Evolutionary conservation across 2,113 vertebrate genomes (phyloP).

Genomic region (Myiopsitta monachus): DNA sequence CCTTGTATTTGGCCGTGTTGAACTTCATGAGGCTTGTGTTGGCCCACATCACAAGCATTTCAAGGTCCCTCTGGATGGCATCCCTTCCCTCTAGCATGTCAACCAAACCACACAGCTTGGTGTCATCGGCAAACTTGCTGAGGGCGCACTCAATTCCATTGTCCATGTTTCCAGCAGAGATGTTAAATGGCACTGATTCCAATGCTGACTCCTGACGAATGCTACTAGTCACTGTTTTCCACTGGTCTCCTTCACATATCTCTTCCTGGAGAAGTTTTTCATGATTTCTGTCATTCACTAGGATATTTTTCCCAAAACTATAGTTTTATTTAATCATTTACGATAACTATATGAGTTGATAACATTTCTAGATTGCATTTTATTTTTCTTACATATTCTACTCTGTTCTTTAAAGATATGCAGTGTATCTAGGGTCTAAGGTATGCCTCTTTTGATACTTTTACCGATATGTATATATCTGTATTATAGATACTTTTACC

Average conservation of each 20-base stretch:
- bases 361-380: background rate
- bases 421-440: background rate
- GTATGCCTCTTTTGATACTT: background rate
- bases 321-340: background rate
- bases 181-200: background rate
- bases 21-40: background rate
- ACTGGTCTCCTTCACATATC: background rate
- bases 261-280: background rate
- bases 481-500: background rate
- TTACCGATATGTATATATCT: background rate
- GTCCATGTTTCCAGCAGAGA: background rate
- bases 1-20: background rate
- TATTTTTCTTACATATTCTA: background rate
- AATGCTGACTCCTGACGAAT: background rate
- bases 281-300: background rate
- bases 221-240: background rate
- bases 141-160: background rate
- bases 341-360: background rate
- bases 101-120: background rate
- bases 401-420: background rate
- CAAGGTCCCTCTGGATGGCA: background rate
- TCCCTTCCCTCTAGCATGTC: background rate
- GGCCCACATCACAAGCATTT: background rate
- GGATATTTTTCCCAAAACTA: background rate
- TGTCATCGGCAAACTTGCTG: background rate